Conservation (phyloP, 2,888 invertebrate genomes). For the Nomada flava region DNA sequence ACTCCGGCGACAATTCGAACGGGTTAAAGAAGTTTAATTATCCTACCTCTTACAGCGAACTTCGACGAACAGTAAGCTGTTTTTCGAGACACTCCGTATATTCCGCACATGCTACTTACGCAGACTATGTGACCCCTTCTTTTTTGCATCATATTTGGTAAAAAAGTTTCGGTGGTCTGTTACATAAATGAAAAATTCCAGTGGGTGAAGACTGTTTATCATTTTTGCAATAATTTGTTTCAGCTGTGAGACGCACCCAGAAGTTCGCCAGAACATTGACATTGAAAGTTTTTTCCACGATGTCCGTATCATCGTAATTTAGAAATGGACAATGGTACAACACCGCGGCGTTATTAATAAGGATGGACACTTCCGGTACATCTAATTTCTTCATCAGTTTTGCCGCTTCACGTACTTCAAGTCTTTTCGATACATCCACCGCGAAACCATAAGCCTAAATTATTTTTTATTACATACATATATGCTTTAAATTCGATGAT, state of each 20-base stretch:
- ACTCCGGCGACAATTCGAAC: background rate
- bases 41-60: constrained; percentile 83
- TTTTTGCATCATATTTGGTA: constrained; percentile 82
- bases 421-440: constrained; percentile 77
- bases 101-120: constrained; percentile 83
- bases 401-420: constrained; percentile 73
- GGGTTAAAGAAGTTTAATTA: background rate
- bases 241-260: constrained; percentile 79
- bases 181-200: background rate
- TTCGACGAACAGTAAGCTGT: constrained; percentile 84
- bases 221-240: background rate
- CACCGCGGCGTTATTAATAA: constrained; percentile 85
- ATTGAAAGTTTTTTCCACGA: constrained; percentile 81
- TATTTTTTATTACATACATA: background rate
- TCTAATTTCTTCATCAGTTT: constrained; percentile 73
- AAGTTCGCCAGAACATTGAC: constrained; percentile 85
- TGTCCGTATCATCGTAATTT: constrained; percentile 76
- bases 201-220: too few species aligned
- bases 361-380: constrained; percentile 84
- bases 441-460: constrained; percentile 76
- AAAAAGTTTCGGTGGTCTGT: constrained; percentile 83
- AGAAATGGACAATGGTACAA: constrained; percentile 82
- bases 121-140: constrained; percentile 83
- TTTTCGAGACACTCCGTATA: constrained; percentile 81
- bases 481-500: too few species aligned